A percentile compares a stretch with the other conserved stretches of the same genome.
Conservation (phyloP, 2,797 vertebrate genomes). For the Lutjanus argentimaculatus region DNA sequence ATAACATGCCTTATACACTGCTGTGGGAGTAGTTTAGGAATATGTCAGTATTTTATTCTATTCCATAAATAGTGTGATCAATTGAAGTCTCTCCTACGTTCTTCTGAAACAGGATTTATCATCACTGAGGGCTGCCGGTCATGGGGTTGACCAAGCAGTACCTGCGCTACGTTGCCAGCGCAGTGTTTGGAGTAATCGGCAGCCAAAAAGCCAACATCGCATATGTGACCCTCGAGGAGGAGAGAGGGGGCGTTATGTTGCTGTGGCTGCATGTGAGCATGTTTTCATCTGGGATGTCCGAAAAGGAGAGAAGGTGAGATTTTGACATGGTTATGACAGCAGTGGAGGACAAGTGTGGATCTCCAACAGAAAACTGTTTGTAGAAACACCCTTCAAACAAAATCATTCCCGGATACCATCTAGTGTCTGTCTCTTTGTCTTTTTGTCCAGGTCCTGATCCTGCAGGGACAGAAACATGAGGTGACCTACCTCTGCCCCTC, state of each 20-base stretch:
- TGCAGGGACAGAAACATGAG: constrained; percentile 93
- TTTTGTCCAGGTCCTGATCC: constrained; percentile 90
- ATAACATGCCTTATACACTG: neutral
- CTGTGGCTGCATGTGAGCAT: constrained; percentile 95
- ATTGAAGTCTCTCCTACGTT: neutral
- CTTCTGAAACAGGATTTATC: constrained; percentile 24
- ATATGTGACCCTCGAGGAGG: constrained; percentile 92
- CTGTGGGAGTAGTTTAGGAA: neutral
- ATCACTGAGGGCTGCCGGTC: constrained; percentile 21
- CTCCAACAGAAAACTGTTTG: neutral
- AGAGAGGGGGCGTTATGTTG: constrained; percentile 92
- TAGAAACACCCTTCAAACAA: too few species aligned
- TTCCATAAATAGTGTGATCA: neutral
- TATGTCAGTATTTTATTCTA: neutral
- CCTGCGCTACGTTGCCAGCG: constrained; percentile 90
- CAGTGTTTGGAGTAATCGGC: constrained; percentile 94
- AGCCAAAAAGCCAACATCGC: constrained; percentile 90
- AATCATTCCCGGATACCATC: neutral
- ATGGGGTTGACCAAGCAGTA: constrained; percentile 99
- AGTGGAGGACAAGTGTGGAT: neutral
- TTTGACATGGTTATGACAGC: accelerated
- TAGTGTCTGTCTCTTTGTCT: neutral
- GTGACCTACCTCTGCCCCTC: constrained; percentile 93
- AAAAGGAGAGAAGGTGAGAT: constrained; percentile 95
- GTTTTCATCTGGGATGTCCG: constrained; percentile 97